These are phyloP conservation scores for Hermodice carunculata DNA, from an alignment of 2,888 invertebrate genomes.

Conservation along the genomic window DNA sequence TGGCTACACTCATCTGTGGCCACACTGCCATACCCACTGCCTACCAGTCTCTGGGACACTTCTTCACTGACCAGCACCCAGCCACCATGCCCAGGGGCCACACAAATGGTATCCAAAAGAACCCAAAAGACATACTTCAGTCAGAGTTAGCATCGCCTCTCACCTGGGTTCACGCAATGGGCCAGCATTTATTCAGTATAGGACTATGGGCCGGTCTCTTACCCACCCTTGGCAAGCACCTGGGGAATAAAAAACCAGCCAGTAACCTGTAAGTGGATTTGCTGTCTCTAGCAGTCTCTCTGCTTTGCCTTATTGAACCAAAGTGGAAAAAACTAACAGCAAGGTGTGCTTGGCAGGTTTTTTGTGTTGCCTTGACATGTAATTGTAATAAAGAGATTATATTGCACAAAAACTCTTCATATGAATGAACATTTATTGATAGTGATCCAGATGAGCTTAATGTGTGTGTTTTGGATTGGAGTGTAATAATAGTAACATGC, in stretches of 20 bases:
- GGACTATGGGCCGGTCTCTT: conserved; percentile 62
- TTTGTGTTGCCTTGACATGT: no score
- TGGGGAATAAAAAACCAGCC: conserved; percentile 55
- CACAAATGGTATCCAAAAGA: neutral
- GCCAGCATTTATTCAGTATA: conserved; percentile 57
- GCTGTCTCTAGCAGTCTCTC: no score
- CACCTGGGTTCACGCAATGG: conserved; percentile 60
- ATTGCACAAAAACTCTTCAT: no score
- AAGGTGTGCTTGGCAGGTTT: no score
- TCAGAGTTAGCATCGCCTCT: conserved; percentile 24
- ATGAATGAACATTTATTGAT: no score
- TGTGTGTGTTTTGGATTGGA: no score
- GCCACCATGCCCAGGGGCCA: conserved; percentile 7
- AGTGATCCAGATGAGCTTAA: no score
- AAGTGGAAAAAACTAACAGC: no score
- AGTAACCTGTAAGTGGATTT: conserved; percentile 54
- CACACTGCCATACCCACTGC: conserved; percentile 49
- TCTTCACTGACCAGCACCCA: conserved; percentile 16
- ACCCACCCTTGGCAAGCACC: conserved; percentile 56
- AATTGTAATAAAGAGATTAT: no score
- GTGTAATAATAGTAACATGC: no score
- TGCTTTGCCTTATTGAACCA: no score
- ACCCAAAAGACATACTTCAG: conserved; percentile 8
- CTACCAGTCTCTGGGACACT: conserved; percentile 19
- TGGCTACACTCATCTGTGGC: conserved; percentile 51